Evolutionary conservation across 1,140 invertebrate genomes (phyloP).

Genomic region (Sinonovacula constricta): DNA sequence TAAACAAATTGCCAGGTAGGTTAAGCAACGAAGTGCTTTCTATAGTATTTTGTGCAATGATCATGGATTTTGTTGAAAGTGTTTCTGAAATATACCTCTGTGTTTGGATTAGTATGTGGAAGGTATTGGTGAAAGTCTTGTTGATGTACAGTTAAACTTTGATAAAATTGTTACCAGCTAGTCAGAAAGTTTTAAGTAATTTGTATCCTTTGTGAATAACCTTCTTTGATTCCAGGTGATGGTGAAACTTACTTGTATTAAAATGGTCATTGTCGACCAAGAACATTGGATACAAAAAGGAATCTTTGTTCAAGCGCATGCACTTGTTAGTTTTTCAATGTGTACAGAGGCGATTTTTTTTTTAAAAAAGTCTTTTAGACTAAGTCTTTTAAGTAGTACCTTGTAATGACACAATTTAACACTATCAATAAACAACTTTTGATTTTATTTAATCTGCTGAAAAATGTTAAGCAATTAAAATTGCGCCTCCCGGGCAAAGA

Average conservation of each 20-base stretch:
- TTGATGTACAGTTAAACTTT: constrained; percentile 5
- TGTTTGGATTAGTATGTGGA: not conserved
- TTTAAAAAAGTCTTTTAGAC: not conserved
- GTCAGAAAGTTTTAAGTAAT: not conserved
- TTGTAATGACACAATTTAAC: not conserved
- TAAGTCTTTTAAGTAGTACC: not conserved
- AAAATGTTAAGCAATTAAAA: not conserved
- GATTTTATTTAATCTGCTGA: not conserved
- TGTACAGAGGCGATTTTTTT: not conserved
- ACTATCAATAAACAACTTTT: not conserved
- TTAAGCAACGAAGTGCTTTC: not conserved
- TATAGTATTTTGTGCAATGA: not conserved
- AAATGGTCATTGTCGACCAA: no score
- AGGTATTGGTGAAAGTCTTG: not conserved
- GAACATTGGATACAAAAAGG: no score
- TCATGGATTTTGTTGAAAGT: not conserved
- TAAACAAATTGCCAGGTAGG: constrained; percentile 98
- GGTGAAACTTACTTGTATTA: no score
- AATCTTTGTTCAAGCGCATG: no score
- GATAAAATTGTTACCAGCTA: not conserved
- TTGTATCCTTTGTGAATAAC: no score
- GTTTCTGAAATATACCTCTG: not conserved
- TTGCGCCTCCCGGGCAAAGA: constrained; percentile 15
- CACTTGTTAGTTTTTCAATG: not conserved
- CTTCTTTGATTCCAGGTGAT: no score